Base-by-base conservation (phyloP, 2,113 vertebrate species). In the Odontophorus gujanensis region DNA sequence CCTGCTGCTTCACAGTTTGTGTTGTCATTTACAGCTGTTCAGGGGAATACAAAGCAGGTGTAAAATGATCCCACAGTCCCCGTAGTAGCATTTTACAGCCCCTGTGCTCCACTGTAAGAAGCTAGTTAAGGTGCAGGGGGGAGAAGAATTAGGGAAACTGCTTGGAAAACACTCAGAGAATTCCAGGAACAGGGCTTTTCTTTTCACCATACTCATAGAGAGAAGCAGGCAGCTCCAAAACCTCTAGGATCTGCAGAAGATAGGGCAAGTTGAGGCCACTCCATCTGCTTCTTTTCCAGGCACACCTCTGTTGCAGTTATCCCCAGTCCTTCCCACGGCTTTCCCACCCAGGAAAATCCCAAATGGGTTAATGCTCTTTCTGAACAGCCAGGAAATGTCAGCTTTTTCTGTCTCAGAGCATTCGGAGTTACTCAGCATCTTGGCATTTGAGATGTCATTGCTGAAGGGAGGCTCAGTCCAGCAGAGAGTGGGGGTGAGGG, bases 1-100 rank as follows among this genome's bases (percentile, higher is more conserved):
- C 85, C 85, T 57, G 73, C 93, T 77, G 95, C 71, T 25, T 85
- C 76, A 40, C 92, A 47, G 90, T 80, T 83, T 68, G 82, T 65
- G 85, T 67, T 92, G 72, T 43, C 88, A 22, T 83, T 95, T 90
- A 38, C 93, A 92, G 93, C 92, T 93, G 74, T 79, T 92, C 91
- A 16, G 91, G 78, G 93, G 55, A 93, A 51, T 40, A 68, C 85
- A 86, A 75, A 88, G 86, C 90, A 92, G 90, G 65, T 94, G 78
- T 69, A 30, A 92, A 96, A 94, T 16, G 9, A 78, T 78, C 34
- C 73, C 71, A 68, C 6, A 12, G 47, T 66, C 57, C 45, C 83
- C 0, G 3, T 66, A 65, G 40, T 12, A 66, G 50, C n/a, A 3
- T 74, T 90, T 78, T n/a, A 51, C 79, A 63, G 82, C 80, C 82